Conservation (phyloP, 2,888 invertebrate genomes). For the Melitaea athalia region DNA sequence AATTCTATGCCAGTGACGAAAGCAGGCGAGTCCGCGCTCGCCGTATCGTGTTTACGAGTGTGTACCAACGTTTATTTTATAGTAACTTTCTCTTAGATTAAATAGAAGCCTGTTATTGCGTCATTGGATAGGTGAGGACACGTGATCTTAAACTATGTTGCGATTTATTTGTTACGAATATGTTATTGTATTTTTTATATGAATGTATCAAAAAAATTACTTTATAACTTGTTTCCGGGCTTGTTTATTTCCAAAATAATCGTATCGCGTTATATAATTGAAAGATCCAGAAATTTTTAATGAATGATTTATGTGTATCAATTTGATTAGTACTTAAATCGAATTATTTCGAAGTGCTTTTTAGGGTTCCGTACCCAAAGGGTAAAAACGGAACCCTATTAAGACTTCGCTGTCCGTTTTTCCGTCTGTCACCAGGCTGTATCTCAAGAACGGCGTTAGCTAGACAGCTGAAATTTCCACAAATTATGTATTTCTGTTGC, state of each 20-base stretch:
- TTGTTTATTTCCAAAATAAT: constrained; percentile 1
- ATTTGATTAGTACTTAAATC: not conserved
- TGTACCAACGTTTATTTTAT: not conserved
- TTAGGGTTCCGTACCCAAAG: too few relatives aligned
- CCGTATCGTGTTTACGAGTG: constrained; percentile 13
- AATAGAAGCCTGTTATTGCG: constrained; percentile 17
- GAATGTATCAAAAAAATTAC: not conserved
- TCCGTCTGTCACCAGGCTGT: too few relatives aligned
- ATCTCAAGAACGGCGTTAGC: too few relatives aligned
- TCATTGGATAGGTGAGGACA: constrained; percentile 22
- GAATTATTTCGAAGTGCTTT: not conserved
- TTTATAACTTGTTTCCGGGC: not conserved
- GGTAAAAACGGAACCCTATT: too few relatives aligned
- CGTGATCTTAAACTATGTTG: constrained; percentile 5
- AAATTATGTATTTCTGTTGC: too few relatives aligned
- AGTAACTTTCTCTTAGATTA: constrained; percentile 19
- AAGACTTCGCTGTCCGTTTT: too few relatives aligned
- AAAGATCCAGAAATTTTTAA: not conserved
- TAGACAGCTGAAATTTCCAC: too few relatives aligned
- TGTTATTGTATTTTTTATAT: not conserved
- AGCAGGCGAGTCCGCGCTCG: constrained; percentile 16
- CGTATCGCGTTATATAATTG: constrained; percentile 4
- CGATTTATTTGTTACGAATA: not conserved
- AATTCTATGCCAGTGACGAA: constrained; percentile 25
- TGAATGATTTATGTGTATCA: not conserved